Evolutionary conservation across 2,113 vertebrate species (phyloP).

Genomic region (Oenanthe oenanthe): DNA sequence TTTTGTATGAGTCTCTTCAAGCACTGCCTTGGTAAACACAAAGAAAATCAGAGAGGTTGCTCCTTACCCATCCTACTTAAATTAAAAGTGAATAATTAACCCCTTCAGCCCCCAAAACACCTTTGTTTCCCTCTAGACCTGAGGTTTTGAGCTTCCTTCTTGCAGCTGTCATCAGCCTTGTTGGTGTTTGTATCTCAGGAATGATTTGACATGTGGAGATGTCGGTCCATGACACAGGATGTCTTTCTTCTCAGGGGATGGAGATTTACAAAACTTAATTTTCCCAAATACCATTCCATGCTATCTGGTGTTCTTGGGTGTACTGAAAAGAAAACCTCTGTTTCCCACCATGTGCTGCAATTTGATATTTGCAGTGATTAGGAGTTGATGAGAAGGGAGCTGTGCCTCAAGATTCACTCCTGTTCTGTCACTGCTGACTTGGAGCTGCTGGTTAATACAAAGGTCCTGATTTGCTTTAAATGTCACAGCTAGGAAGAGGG

Average conservation of each 20-base stretch:
- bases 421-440: neutral
- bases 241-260: neutral
- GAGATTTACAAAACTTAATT: neutral
- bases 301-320: neutral
- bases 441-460: neutral
- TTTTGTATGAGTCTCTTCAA: neutral
- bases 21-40: neutral
- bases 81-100: neutral
- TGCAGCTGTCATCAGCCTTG: neutral
- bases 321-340: neutral
- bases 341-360: neutral
- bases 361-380: neutral
- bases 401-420: neutral
- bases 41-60: neutral
- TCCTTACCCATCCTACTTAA: neutral
- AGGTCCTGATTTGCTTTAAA: neutral
- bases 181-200: neutral
- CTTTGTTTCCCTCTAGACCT: neutral
- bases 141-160: neutral
- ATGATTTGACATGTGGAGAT: neutral
- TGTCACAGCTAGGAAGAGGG: neutral
- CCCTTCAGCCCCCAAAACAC: neutral
- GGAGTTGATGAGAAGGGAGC: neutral
- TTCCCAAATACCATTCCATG: neutral
- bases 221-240: rapidly evolving